Evolutionary conservation across 2,113 vertebrate species (phyloP), one percentile per base, ranked within the genome.

Genomic region (Campylomormyrus numenius): DNA sequence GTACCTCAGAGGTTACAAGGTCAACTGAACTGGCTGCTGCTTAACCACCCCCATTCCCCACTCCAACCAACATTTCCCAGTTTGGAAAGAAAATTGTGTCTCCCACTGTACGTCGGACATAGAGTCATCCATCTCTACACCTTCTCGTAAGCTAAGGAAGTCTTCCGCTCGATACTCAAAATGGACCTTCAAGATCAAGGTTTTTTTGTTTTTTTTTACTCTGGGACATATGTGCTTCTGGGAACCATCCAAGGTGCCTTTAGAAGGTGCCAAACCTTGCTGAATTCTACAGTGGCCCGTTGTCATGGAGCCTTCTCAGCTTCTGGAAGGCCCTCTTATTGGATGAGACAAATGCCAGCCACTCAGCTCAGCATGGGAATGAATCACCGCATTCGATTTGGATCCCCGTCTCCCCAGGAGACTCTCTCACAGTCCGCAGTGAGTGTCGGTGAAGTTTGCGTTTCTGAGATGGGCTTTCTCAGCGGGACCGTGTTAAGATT

Each of bases 281-380:
- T 50, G 49, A 56, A 21, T 80, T 42, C 74, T 80, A 80, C 74
- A 87, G 50, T 11, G n/a, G 24, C 6, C 31, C 50, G 85, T 31
- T 85, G 50, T 27, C 85, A 87, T 53, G 49, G 50, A 27, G 27
- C 19, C 27, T 19, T 52, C n/a, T 31, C 48, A 87, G 50, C n/a
- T 2, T 48, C 48, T 5, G 31, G 49, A 48, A 52, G n/a, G 49
- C 9, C 85, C n/a, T n/a, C n/a, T 52, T 87, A 49, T 52, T 87
- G 85, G 49, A 53, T n/a, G 49, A 85, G 83, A 85, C 83, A 85
- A 85, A 85, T 85, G 45, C 83, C 83, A 46, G 83, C 83, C 83
- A 85, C 83, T 85, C 19, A 10, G 21, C 83, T 49, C 83, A 85
- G 83, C 83, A 85, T 46, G 83, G 83, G 21, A 85, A 46, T 85